Evolutionary conservation across 2,797 vertebrate genomes (phyloP).

Genomic region (Poecilia velifera): DNA sequence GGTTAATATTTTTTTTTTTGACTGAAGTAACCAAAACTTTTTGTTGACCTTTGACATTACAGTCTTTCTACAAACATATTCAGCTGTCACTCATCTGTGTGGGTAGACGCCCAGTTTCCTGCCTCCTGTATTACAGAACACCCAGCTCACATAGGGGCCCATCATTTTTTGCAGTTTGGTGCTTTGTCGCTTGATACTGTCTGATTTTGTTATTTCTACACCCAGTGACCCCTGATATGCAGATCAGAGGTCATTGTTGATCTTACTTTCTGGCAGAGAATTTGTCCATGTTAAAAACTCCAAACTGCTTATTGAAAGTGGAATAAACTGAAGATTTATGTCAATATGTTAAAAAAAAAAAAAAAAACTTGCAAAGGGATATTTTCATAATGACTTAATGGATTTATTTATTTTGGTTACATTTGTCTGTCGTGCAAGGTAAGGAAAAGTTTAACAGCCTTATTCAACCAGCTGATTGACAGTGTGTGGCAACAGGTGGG

Average conservation of each 20-base stretch:
- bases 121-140: neutral
- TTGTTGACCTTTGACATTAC: neutral
- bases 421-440: neutral
- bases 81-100: neutral
- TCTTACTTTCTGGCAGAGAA: neutral
- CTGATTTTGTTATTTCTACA: neutral
- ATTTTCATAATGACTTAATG: neutral
- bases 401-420: neutral
- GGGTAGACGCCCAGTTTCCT: neutral
- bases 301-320: neutral
- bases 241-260: neutral
- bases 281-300: neutral
- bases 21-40: neutral
- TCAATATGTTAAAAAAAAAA: neutral
- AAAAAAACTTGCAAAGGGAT: neutral
- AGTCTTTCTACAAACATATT: neutral
- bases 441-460: neutral
- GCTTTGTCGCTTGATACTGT: neutral
- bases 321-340: neutral
- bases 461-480: neutral
- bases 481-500: neutral
- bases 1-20: neutral
- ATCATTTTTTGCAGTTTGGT: neutral
- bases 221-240: neutral
- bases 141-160: constrained; percentile 3